phyloP scores from a whole-genome alignment of 2,888 invertebrate genomes.

The Brachyptera putata region DNA sequence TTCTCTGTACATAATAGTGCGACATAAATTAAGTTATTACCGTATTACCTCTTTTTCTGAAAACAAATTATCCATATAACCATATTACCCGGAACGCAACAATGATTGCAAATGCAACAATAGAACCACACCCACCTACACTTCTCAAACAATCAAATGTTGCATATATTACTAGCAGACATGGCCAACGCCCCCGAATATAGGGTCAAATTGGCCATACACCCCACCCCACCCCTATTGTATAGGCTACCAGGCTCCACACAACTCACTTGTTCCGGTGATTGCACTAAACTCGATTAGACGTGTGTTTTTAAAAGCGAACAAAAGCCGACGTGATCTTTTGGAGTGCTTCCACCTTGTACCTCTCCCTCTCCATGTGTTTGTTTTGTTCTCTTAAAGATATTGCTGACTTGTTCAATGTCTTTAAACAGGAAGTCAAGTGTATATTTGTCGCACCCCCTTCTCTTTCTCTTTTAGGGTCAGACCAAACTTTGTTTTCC shows the following conservation, averaged over 20 bases:
- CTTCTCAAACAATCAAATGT: no score
- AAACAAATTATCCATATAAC: no score
- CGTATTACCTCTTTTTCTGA: no score
- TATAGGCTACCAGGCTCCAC: no score
- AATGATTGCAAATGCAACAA: neutral
- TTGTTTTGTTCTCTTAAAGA: neutral
- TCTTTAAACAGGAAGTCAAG: conserved; percentile 5
- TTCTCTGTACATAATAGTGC: no score
- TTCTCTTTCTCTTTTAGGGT: neutral
- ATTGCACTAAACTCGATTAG: no score
- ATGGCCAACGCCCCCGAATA: neutral
- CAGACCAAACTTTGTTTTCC: neutral
- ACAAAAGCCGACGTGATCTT: no score
- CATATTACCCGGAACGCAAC: neutral
- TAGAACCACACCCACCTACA: neutral
- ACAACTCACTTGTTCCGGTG: neutral
- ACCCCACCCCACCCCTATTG: neutral
- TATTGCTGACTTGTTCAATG: conserved; percentile 9
- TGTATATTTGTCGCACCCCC: conserved; percentile 6
- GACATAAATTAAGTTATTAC: no score
- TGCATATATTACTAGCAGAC: neutral
- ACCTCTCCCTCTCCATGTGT: no score
- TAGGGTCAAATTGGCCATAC: neutral
- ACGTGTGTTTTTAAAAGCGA: no score
- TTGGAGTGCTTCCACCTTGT: no score